Base-by-base conservation (phyloP, 2,888 invertebrate species). In the Pristionchus arcanus region DNA sequence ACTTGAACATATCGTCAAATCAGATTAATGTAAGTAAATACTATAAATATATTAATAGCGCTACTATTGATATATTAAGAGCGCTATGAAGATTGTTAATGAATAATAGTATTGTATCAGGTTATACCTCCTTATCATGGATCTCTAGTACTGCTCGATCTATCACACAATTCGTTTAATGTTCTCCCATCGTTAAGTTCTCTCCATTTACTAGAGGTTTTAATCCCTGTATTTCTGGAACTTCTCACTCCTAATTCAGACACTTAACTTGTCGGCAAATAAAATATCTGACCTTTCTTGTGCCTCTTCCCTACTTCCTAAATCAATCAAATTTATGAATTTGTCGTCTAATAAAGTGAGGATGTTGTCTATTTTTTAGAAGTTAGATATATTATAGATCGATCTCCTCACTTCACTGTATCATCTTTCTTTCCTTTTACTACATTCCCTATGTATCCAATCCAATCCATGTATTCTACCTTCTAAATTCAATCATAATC, bases 401-500 rank as follows among this genome's bases (percentile, higher is more conserved):
- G 37, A 37, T 31, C 25, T n/a, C 9, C 31, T 88, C 28, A 49
- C 77, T 16, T 71, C 71, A 19, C 37, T 88, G 55, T 88, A n/a
- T n/a, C 59, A 71, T 49, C 66, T 89, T 11, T 42, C 89, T 16
- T 53, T 68, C 34, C 83, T 89, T 19, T 16, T 42, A 53, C 89
- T 89, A 15, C 34, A 19, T 21, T 89, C 89, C 9, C 42, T 89
- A 13, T 89, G 71, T 31, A 81, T 89, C 13, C 59, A 63, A 19
- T 83, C 89, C 49, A 89, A 89, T 63, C 83, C 89, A 7, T 59
- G 34, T 37, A 34, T 83, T 59, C 15, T 68, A 15, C 42, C 59
- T 55, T 42, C 66, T 28, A n/a, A n/a, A 28, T 89, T 89, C 66
- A 89, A 89, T 31, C 66, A 89, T 63, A 63, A 59, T n/a, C 83